phyloP scores from a whole-genome alignment of 2,113 vertebrate species.

The Telmatochromis sp. region DNA sequence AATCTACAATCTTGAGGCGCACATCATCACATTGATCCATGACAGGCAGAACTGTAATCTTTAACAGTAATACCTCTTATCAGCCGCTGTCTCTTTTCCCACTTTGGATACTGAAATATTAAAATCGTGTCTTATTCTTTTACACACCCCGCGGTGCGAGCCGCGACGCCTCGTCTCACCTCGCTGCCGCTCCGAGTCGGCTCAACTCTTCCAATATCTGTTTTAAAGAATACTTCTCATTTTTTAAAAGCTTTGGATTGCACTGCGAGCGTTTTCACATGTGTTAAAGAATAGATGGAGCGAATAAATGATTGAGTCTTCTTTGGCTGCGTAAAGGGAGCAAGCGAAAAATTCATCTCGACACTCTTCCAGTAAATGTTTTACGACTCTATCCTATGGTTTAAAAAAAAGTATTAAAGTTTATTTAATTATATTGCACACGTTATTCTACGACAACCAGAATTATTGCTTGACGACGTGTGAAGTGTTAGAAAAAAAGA shows the following conservation, averaged over 20 bases:
- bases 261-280: constrained; percentile 46
- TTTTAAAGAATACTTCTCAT: constrained; percentile 55
- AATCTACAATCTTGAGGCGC: constrained; percentile 55
- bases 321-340: constrained; percentile 17
- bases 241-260: constrained; percentile 47
- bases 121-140: constrained; percentile 68
- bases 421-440: neutral
- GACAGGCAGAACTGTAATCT: constrained; percentile 72
- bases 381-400: neutral
- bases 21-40: constrained; percentile 65
- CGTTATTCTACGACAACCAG: neutral
- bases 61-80: constrained; percentile 66
- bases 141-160: constrained; percentile 52
- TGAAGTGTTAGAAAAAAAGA: neutral
- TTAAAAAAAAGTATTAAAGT: neutral
- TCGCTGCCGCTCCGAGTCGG: constrained; percentile 24
- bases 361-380: neutral
- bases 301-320: constrained; percentile 48
- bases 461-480: neutral
- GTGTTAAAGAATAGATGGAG: constrained; percentile 63
- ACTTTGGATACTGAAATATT: constrained; percentile 74
- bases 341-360: neutral
- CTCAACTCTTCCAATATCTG: constrained; percentile 40
- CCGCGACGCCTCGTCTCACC: constrained; percentile 35
- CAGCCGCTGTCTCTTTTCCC: constrained; percentile 31